Percentiles rank a stretch among this genome's conserved stretches.
Evolutionary conservation across 1,140 invertebrate species (phyloP).

Genomic region (Drosophila setifemur): DNA sequence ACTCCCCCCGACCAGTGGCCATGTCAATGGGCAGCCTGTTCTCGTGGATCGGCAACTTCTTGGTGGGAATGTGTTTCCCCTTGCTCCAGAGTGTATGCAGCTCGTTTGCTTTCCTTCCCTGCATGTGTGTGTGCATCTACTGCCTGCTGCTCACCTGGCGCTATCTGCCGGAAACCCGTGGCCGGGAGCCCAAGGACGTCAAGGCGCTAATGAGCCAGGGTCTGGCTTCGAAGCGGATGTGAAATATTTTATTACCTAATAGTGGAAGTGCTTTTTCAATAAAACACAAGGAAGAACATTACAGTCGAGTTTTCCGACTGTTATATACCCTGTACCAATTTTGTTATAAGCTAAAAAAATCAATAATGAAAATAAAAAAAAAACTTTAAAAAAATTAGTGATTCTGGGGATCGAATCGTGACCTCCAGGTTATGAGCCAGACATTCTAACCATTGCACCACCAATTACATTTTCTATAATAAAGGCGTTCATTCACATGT

Average conservation of each 20-base stretch:
- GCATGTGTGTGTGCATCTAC: slow-evolving; percentile 84
- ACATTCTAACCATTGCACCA: too few species aligned
- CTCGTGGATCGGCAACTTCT: slow-evolving; percentile 95
- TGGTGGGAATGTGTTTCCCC: slow-evolving; percentile 91
- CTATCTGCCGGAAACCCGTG: slow-evolving; percentile 88
- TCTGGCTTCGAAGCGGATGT: slow-evolving; percentile 67
- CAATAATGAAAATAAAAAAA: slow-evolving; percentile 14
- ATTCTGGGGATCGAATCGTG: too few species aligned
- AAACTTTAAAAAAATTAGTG: too few species aligned
- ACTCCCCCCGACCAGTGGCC: slow-evolving; percentile 90
- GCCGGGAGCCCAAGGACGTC: slow-evolving; percentile 85
- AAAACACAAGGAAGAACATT: too few species aligned
- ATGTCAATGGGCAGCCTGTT: slow-evolving; percentile 94
- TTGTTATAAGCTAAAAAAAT: too few species aligned
- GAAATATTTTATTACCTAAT: too few species aligned
- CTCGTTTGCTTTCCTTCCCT: slow-evolving; percentile 88
- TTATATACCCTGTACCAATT: too few species aligned
- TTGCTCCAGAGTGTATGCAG: slow-evolving; percentile 85
- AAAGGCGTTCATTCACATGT: too few species aligned
- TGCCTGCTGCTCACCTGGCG: slow-evolving; percentile 86
- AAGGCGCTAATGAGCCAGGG: slow-evolving; percentile 83
- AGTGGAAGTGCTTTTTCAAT: too few species aligned
- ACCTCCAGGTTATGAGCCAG: too few species aligned
- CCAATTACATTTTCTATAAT: too few species aligned
- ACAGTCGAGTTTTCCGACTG: too few species aligned